Evolutionary conservation across 2,797 vertebrate genomes (phyloP), one percentile per base, ranked within the genome.

Genomic region (Galago senegalensis): DNA sequence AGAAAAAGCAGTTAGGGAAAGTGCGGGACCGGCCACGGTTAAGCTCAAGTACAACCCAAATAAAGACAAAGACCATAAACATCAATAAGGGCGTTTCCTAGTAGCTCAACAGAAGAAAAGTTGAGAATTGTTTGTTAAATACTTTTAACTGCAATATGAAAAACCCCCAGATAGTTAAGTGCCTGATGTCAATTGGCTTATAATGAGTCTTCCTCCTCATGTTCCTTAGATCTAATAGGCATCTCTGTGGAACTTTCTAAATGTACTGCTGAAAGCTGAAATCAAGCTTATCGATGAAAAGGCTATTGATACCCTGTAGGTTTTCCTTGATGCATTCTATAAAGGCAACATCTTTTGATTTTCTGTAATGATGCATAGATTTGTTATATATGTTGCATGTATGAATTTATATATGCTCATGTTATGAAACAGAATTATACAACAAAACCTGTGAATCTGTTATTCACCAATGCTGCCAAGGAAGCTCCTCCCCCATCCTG

Each of bases 41-140:
- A 69, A 83, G 96, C 91, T 92, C 95, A 90, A 89, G 84, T n/a
- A 93, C 89, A 94, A 85, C 25, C n/a, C 87, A 94, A 86, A 88
- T 77, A 81, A 94, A 89, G 43, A 58, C n/a, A 37, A 83, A 94
- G 79, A 3, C 31, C 29, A 23, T 83, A 76, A 93, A 73, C 27
- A 7, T 82, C 96, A 90, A 76, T 75, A 82, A 93, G 79, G 77
- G 16, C 31, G 49, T 60, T 69, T 63, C 81, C 70, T n/a, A 60
- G 27, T 70, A n/a, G 17, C 31, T 87, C 49, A n/a, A 82, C 65
- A 31, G 67, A 75, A 86, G 72, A 86, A 16, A 77, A 72, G 31
- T 79, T 56, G 63, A 88, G n/a, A 85, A 77, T 75, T 31, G 58
- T 29, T 49, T 87, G 53, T 93, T 96, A 87, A 93, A 63, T 85